Base-by-base conservation (phyloP, 2,113 vertebrate species). In the Hyla sarda region DNA sequence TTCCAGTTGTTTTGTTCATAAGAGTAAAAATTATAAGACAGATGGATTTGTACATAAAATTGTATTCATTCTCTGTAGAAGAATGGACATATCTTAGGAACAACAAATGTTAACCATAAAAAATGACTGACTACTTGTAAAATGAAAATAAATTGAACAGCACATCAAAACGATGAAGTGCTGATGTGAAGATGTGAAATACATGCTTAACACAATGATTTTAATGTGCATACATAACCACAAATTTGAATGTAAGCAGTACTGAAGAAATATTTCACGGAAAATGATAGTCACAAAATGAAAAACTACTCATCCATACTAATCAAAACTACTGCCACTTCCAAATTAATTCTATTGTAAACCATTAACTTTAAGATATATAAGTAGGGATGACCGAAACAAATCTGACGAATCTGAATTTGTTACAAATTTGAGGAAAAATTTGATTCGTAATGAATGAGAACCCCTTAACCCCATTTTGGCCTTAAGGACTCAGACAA, bases 151-250 rank as follows among this genome's bases (percentile, higher is more conserved):
- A 75, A 84, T 62, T 76, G 72, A 84, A 84, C 71, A 85, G 48
- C 75, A 69, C 47, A 79, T 85, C 47, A 85, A 78, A 79, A 52
- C 72, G 84, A 71, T 8, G 30, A 71, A 85, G 13, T 41, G 74
- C 83, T 79, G 41, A 85, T 85, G 74, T 77, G 83, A 41, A 56
- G 47, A 78, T 54, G 50, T 72, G 48, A 84, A 75, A 28, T 75
- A 65, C 73, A 65, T 62, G 37, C 41, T 77, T 84, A 84, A 77
- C 83, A 86, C 47, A 86, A 72, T 48, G 76, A 79, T 80, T 86
- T 81, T 58, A 80, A 69, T 80, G 60, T 45, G 76, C 71, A 84
- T 71, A 74, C 28, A 28, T 85, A 85, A 41, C 73, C 62, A 79
- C 41, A 86, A 41, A 86, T 69, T 47, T 52, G 1, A 62, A 62